Percentiles rank a stretch among this genome's conserved stretches.
Evolutionary conservation across 2,113 vertebrate genomes (phyloP).

Genomic region (Promerops cafer): DNA sequence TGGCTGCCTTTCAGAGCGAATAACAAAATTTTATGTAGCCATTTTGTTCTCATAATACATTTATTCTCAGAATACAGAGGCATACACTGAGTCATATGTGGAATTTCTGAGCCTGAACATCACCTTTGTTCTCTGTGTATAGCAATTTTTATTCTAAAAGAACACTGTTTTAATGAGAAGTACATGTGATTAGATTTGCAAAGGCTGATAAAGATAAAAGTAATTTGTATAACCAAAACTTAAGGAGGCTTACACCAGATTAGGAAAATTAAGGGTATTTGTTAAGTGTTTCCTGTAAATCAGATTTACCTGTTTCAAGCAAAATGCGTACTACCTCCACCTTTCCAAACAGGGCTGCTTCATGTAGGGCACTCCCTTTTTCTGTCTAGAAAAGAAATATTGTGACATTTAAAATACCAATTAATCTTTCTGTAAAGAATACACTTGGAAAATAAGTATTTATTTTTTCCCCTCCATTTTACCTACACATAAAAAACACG

Average conservation of each 20-base stretch:
- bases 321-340: conserved; percentile 93
- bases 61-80: not conserved
- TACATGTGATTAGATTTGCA: not conserved
- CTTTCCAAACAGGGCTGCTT: conserved; percentile 94
- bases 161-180: not conserved
- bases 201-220: not conserved
- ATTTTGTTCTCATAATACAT: not conserved
- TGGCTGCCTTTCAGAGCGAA: not conserved
- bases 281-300: not conserved
- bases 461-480: not conserved
- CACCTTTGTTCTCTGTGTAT: not conserved
- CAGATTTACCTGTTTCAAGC: conserved; percentile 87
- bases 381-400: conserved; percentile 81
- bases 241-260: not conserved
- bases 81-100: not conserved
- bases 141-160: not conserved
- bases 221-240: not conserved
- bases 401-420: not conserved
- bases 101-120: not conserved
- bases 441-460: not conserved
- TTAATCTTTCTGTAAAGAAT: not conserved
- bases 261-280: not conserved
- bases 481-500: not conserved
- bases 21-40: not conserved
- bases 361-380: conserved; percentile 94